Evolutionary conservation across 23 tunicate genomes (phyloP).

Genomic region (Phallusia fumigata): DNA sequence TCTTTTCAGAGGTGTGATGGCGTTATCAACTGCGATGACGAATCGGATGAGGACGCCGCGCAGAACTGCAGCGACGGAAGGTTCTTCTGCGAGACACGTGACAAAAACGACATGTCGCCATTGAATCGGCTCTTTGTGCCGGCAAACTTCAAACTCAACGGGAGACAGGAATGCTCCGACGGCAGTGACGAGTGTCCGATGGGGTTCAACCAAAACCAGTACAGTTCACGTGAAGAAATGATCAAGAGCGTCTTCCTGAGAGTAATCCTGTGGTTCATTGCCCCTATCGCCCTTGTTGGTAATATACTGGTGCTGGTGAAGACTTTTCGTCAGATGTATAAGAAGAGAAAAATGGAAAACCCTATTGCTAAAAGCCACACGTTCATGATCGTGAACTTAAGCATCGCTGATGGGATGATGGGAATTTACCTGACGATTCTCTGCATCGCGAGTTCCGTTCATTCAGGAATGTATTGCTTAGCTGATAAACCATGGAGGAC

Average conservation of each 20-base stretch:
- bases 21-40: slow-evolving; percentile 66
- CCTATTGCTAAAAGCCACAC: slow-evolving; percentile 31
- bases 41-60: slow-evolving; percentile 52
- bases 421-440: slow-evolving; percentile 40
- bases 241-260: slow-evolving; percentile 19
- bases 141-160: slow-evolving; percentile 27
- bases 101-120: neutral
- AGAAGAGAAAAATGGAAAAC: neutral
- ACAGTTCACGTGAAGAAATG: slow-evolving; percentile 53
- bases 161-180: slow-evolving; percentile 52
- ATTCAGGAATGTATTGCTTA: slow-evolving; percentile 44
- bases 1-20: slow-evolving; percentile 78
- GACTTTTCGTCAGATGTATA: neutral
- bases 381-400: slow-evolving; percentile 32
- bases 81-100: slow-evolving; percentile 51
- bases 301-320: slow-evolving; percentile 31
- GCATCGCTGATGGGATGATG: slow-evolving; percentile 60
- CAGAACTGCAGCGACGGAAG: slow-evolving; percentile 52
- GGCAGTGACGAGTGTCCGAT: slow-evolving; percentile 74
- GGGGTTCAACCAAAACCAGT: slow-evolving; percentile 10
- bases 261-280: slow-evolving; percentile 54
- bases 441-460: slow-evolving; percentile 19
- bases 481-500: slow-evolving; percentile 42
- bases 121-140: slow-evolving; percentile 41
- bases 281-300: slow-evolving; percentile 43